These are phyloP conservation scores for Galleria mellonella DNA, from an alignment of 1,140 invertebrate genomes.

Conservation along the genomic window DNA sequence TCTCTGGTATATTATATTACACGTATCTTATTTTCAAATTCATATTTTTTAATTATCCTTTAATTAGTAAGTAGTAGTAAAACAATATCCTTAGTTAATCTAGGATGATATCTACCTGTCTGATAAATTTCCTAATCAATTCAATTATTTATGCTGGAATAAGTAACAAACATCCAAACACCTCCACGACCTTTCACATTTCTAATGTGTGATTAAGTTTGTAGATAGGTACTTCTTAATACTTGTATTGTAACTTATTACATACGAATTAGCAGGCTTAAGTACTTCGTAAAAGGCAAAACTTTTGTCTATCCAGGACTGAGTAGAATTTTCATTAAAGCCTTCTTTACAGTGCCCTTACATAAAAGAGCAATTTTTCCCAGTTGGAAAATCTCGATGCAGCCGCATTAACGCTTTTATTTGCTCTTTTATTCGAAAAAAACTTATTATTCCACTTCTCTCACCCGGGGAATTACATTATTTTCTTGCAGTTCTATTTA, in stretches of 20 bases:
- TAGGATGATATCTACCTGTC: too few relatives aligned
- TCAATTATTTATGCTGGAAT: too few relatives aligned
- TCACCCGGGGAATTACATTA: conserved; percentile 62
- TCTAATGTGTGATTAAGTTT: conserved; percentile 15
- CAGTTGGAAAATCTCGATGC: conserved; percentile 66
- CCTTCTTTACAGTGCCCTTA: conserved; percentile 58
- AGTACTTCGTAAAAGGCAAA: conserved; percentile 23
- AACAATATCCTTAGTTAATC: too few relatives aligned
- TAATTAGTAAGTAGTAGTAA: too few relatives aligned
- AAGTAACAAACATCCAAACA: too few relatives aligned
- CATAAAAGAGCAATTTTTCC: conserved; percentile 70
- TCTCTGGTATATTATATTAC: too few relatives aligned
- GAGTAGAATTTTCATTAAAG: conserved; percentile 66
- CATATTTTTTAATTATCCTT: too few relatives aligned
- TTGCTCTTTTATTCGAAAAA: conserved; percentile 66
- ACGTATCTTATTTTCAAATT: too few relatives aligned
- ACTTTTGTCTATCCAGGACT: conserved; percentile 36
- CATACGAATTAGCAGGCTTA: conserved; percentile 26
- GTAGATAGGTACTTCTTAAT: conserved; percentile 14
- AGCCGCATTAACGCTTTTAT: conserved; percentile 69
- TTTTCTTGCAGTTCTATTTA: conserved; percentile 51
- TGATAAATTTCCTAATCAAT: too few relatives aligned
- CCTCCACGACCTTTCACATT: background rate
- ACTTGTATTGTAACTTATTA: conserved; percentile 21
- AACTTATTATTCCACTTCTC: conserved; percentile 68